Conservation (phyloP, 2,888 invertebrate species). For the Tholera decimalis region DNA sequence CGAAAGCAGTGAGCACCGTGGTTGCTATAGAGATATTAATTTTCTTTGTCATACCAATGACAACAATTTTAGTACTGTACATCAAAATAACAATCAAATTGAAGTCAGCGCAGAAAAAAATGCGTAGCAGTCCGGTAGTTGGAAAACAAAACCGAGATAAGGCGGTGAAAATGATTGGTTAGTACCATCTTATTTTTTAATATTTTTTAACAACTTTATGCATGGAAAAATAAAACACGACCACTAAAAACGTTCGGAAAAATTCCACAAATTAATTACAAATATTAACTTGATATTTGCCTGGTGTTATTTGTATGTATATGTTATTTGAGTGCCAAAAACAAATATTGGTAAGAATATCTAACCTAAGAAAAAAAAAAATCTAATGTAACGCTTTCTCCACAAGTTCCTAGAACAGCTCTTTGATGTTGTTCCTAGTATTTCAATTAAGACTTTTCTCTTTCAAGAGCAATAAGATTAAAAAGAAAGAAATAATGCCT, state of each 20-base stretch:
- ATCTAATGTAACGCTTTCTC: background rate
- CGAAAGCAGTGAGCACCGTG: slow-evolving; percentile 79
- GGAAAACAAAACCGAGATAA: slow-evolving; percentile 87
- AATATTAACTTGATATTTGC: background rate
- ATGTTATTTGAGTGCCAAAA: background rate
- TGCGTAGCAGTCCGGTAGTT: slow-evolving; percentile 87
- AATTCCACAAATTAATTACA: background rate
- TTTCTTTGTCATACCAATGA: slow-evolving; percentile 96
- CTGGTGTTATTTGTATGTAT: background rate
- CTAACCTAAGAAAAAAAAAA: background rate
- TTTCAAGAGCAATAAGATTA: slow-evolving; percentile 1
- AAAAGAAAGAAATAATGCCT: background rate
- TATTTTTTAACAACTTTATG: background rate
- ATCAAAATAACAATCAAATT: slow-evolving; percentile 94
- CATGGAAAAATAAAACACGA: background rate
- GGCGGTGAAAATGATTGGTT: slow-evolving; percentile 96
- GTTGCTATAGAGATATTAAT: slow-evolving; percentile 93
- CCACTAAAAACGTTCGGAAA: background rate
- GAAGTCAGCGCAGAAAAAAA: slow-evolving; percentile 90
- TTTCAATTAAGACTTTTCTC: background rate
- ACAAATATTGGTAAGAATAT: background rate
- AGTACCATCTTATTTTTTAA: slow-evolving; percentile 74
- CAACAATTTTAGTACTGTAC: slow-evolving; percentile 95
- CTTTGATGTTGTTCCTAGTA: slow-evolving; percentile 4
- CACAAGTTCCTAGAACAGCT: slow-evolving; percentile 7